Conservation (phyloP, 2,113 vertebrate species). For the Myotis brandtii region DNA sequence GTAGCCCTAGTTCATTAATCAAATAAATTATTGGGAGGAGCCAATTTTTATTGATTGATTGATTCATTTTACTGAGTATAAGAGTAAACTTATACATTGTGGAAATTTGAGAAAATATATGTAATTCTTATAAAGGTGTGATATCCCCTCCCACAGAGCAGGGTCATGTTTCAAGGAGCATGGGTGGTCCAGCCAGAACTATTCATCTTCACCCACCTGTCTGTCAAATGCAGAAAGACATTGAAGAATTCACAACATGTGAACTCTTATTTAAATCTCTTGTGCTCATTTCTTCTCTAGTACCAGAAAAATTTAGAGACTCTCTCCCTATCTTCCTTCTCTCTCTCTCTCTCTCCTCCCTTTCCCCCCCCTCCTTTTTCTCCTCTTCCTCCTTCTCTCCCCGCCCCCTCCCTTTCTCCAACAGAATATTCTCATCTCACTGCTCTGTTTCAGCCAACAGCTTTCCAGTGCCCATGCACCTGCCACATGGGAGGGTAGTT, state of each 20-base stretch:
- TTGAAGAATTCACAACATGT: background rate
- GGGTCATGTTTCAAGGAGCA: background rate
- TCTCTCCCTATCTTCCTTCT: background rate
- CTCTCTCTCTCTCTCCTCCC: no score
- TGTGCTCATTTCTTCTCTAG: background rate
- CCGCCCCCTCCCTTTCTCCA: background rate
- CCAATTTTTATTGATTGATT: background rate
- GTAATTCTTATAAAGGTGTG: background rate
- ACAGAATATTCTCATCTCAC: background rate
- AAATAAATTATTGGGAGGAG: background rate
- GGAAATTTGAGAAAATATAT: background rate
- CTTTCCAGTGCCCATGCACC: background rate
- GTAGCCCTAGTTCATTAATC: background rate
- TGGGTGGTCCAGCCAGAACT: background rate
- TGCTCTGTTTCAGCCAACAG: no score
- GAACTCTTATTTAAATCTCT: background rate
- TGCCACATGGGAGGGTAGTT: background rate
- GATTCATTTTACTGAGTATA: background rate
- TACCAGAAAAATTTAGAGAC: background rate
- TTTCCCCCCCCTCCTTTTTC: no score
- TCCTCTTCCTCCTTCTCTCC: fast-evolving
- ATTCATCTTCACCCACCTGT: background rate
- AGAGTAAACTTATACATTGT: background rate
- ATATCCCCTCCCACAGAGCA: background rate
- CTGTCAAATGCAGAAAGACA: background rate